Base-by-base conservation (phyloP, 2,888 invertebrate genomes). In the Leucozona laternaria region DNA sequence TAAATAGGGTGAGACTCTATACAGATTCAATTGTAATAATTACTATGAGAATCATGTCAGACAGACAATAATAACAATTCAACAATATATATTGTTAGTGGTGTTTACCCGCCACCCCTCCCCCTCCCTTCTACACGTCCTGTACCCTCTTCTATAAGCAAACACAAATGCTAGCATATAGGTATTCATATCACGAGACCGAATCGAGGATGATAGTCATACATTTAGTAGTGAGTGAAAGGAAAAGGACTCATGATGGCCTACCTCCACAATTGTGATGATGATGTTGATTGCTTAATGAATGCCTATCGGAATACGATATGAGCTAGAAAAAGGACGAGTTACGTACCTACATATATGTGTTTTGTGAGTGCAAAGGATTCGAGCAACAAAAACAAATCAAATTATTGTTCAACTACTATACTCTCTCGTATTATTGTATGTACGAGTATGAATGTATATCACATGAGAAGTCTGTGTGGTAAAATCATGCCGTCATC, bases 261-360 rank as follows among this genome's bases (percentile, higher is more conserved):
- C 48, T 60, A 55, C 37, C 45, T 53, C 55, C 40, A 58, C 58
- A 64, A 70, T 79, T 71, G 75, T 60, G 76, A 76, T 76, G 76
- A 79, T 71, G 76, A 76, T 76, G 82, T 82, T 78, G 86, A 86
- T 82, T 78, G 64, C 86, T 86, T 82, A 86, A 86, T 86, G 86
- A 81, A 82, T 58, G 81, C 82, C 86, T 82, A 82, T 86, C 86
- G 82, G 86, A 86, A 86, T 86, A 86, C 82, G 70, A 81, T 85
- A 85, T 85, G 73, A 68, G 68, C 68, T 37, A 7, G n/a, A 68
- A 68, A 68, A 68, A 85, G 80, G 72, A 66, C 58, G 22, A 71
- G 10, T 20, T 43, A 40, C 1, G 4, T 22, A 8, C 37, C 6
- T 20, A 20, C 22, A 17, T 64, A n/a, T 17, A 5, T 62, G 31